Percentiles rank a stretch among this genome's conserved stretches.
Conservation (phyloP, 2,888 invertebrate species). For the Morpho achilles region DNA sequence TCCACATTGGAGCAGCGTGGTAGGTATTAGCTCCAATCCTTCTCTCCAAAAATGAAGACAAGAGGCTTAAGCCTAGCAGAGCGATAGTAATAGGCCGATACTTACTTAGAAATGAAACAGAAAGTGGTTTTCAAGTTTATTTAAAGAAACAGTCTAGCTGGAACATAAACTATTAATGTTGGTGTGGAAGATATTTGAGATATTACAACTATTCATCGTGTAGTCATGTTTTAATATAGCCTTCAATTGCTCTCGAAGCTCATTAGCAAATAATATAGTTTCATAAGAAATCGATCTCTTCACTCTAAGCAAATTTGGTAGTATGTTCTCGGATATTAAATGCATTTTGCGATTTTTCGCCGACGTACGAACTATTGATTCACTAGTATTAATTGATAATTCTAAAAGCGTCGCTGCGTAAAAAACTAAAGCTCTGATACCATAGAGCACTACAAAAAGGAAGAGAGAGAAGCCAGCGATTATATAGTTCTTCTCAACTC, state of each 20-base stretch:
- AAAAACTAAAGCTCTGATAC: slow-evolving; percentile 44
- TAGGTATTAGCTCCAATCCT: too few species aligned
- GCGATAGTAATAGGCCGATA: too few species aligned
- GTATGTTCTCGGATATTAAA: slow-evolving; percentile 34
- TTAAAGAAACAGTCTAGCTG: slow-evolving; percentile 25
- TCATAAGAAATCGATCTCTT: slow-evolving; percentile 62
- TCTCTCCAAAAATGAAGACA: too few species aligned
- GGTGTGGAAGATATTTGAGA: slow-evolving; percentile 41
- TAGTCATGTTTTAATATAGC: slow-evolving; percentile 41
- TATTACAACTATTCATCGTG: slow-evolving; percentile 34
- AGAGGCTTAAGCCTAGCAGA: too few species aligned
- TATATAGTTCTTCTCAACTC: slow-evolving; percentile 57
- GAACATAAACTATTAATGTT: slow-evolving; percentile 23
- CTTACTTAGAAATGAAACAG: slow-evolving; percentile 33
- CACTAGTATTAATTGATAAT: slow-evolving; percentile 33
- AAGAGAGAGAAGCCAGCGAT: slow-evolving; percentile 65
- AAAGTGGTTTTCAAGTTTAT: slow-evolving; percentile 33
- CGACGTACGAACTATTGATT: slow-evolving; percentile 26
- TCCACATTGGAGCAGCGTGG: too few species aligned
- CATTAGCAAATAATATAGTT: slow-evolving; percentile 52
- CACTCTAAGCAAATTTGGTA: slow-evolving; percentile 49
- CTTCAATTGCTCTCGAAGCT: slow-evolving; percentile 52
- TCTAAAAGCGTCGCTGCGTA: slow-evolving; percentile 48
- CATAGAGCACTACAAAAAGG: slow-evolving; percentile 52
- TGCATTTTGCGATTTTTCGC: slow-evolving; percentile 21